These are phyloP conservation scores for Sialia sialis DNA, from an alignment of 2,113 vertebrate genomes.

Conservation along the genomic window DNA sequence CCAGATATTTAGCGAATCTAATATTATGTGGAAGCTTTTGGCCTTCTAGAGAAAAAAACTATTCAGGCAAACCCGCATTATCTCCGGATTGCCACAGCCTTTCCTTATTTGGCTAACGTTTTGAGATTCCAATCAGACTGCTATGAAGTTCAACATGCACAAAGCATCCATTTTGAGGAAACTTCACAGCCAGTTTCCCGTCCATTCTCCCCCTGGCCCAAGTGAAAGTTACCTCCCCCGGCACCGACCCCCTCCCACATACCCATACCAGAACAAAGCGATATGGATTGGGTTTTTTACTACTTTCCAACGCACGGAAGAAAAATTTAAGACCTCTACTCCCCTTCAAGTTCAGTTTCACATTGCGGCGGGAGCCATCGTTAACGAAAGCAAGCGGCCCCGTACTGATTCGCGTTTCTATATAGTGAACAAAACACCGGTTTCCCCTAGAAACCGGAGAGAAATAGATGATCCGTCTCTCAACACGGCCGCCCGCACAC, in stretches of 20 bases:
- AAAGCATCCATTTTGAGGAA: constrained; percentile 81
- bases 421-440: neutral
- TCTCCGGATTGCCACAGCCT: constrained; percentile 80
- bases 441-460: neutral
- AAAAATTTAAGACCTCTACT: neutral
- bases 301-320: neutral
- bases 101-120: constrained; percentile 85
- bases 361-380: neutral
- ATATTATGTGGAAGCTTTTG: constrained; percentile 40
- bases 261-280: constrained; percentile 10
- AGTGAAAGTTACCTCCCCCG: constrained; percentile 12
- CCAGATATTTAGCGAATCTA: neutral
- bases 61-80: constrained; percentile 75
- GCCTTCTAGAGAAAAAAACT: constrained; percentile 65
- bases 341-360: neutral
- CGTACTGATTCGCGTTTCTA: neutral
- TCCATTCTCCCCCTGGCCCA: neutral
- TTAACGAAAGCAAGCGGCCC: neutral
- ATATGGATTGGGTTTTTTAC: neutral
- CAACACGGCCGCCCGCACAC: neutral
- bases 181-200: constrained; percentile 55
- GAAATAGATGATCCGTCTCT: neutral
- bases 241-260: neutral
- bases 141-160: constrained; percentile 82
- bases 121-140: constrained; percentile 81